Conservation (phyloP, 2,888 invertebrate species). For the Cerceris rybyensis region DNA sequence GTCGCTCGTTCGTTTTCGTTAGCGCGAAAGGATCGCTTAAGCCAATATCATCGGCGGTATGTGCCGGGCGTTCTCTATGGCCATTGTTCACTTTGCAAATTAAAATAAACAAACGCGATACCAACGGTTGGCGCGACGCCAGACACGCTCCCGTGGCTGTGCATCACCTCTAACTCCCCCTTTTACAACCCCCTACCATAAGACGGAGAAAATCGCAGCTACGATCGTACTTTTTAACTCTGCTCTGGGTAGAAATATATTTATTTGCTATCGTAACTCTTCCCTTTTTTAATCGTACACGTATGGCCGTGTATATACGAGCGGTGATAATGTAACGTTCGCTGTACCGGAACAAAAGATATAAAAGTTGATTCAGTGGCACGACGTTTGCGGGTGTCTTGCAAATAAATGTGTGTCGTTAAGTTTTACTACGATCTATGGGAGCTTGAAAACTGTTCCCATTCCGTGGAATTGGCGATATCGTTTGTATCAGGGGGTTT, state of each 20-base stretch:
- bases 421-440: background rate
- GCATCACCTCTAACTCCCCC: too few species aligned
- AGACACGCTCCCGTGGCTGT: conserved; percentile 54
- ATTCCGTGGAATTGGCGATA: too few species aligned
- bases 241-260: background rate
- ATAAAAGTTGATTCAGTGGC: background rate
- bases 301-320: background rate
- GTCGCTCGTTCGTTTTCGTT: conserved; percentile 35
- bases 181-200: conserved; percentile 21
- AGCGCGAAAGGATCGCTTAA: conserved; percentile 44
- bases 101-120: conserved; percentile 74
- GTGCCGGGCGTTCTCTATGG: conserved; percentile 62
- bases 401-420: background rate
- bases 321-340: background rate
- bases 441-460: background rate
- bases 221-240: conserved; percentile 37
- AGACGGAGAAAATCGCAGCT: conserved; percentile 54
- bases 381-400: background rate
- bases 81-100: conserved; percentile 70
- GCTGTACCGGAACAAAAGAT: background rate
- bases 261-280: background rate
- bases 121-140: conserved; percentile 62
- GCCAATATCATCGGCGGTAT: conserved; percentile 44
- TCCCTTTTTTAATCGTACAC: background rate
- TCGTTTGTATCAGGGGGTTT: too few species aligned